A percentile compares a stretch with the other conserved stretches of the same genome.
Evolutionary conservation across 2,888 invertebrate species (phyloP).

Genomic region (Dynastes grantii): DNA sequence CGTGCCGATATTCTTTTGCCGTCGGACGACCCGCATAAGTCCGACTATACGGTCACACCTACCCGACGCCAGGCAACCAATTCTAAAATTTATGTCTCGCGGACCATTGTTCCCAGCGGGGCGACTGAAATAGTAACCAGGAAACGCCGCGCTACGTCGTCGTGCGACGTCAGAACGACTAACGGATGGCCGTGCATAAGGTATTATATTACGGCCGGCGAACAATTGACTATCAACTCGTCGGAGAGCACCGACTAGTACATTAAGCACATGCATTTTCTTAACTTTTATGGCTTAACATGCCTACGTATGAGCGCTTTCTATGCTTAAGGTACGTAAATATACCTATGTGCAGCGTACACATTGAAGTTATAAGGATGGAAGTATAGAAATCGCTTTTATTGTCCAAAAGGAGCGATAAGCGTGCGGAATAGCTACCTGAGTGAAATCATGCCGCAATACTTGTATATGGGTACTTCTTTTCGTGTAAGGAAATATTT

Average conservation of each 20-base stretch:
- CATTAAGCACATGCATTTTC: slow-evolving; percentile 40
- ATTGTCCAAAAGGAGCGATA: slow-evolving; percentile 5
- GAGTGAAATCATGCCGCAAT: background rate
- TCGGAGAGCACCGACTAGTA: slow-evolving; percentile 31
- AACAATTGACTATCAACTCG: slow-evolving; percentile 45
- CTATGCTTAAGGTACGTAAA: slow-evolving; percentile 13
- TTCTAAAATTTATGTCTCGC: slow-evolving; percentile 37
- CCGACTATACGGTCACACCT: slow-evolving; percentile 21
- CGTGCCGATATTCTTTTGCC: background rate
- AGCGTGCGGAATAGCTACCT: background rate
- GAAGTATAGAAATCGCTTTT: slow-evolving; percentile 36
- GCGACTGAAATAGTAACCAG: slow-evolving; percentile 43
- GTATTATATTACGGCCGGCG: slow-evolving; percentile 40
- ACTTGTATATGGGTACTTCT: background rate
- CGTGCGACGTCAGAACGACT: slow-evolving; percentile 39
- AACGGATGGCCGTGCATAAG: slow-evolving; percentile 44
- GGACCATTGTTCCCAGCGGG: slow-evolving; percentile 43
- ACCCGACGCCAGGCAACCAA: slow-evolving; percentile 35
- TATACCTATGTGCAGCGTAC: background rate
- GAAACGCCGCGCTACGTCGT: slow-evolving; percentile 31
- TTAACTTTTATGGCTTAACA: slow-evolving; percentile 41
- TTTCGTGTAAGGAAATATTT: background rate
- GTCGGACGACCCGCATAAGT: slow-evolving; percentile 12
- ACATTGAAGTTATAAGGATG: slow-evolving; percentile 19
- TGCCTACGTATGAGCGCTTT: background rate